Base-by-base conservation (phyloP, 23 tunicate species). In the Oikopleura dioica region DNA sequence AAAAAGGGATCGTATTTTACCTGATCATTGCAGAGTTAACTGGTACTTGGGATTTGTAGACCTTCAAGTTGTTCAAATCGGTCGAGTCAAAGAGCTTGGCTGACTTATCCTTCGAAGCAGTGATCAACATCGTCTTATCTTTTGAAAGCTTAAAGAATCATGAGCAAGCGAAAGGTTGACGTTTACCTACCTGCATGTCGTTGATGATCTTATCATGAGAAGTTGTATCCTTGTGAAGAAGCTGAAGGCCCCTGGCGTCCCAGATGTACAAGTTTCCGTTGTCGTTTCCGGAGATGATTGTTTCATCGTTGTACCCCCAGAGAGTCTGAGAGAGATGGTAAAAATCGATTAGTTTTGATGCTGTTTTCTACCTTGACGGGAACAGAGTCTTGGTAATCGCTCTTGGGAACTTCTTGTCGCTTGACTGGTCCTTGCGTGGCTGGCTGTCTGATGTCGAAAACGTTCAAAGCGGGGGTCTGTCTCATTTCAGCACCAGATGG, bases 21-120 rank as follows among this genome's bases (percentile, higher is more conserved):
- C 55, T 44, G 55, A 89, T 36, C 1, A 89, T 83, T 38, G 96
- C 96, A 16, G 96, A 89, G 75, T 89, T 89, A 50, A 89, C 96
- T 24, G 96, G 96, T 5, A 86, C 78, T 35, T 89, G 86, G 36
- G 96, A 84, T 38, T 89, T 89, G 84, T 79, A 89, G 1, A 81
- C 79, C 50, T 89, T 84, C 81, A 84, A 28, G 37, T 23, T 79
- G 35, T 80, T 75, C 38, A 89, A 78, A 12, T 80, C 78, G 1
- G 80, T 75, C 9, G 91, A 81, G 37, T 89, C 91, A 75, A 79
- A 84, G 33, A 89, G 50, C 89, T 89, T 89, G 12, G 96, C 96
- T 36, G 89, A 81, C 75, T 89, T 89, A 68, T 89, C 96, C 58
- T 89, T 89, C 72, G 86, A 79, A 33, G 96, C 89, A 51, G 96